A percentile compares a stretch with the other conserved stretches of the same genome.
Evolutionary conservation across 2,888 invertebrate genomes (phyloP).

Genomic region (Drosophila mayaguana): DNA sequence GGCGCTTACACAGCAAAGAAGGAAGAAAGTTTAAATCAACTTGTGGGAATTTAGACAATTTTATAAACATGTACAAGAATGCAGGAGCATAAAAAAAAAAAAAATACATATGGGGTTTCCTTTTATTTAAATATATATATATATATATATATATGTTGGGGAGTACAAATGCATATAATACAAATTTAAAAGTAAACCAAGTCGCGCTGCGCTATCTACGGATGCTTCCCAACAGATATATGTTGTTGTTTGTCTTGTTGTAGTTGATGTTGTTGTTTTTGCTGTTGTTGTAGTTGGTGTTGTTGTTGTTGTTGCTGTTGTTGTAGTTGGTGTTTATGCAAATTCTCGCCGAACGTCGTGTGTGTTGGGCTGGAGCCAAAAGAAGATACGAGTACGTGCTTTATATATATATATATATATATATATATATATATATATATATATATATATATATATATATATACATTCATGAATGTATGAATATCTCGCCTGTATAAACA

Average conservation of each 20-base stretch:
- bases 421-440: constrained; percentile 31
- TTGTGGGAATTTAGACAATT: constrained; percentile 82
- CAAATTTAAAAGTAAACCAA: constrained; percentile 80
- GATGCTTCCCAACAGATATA: constrained; percentile 46
- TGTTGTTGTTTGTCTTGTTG: too few species aligned
- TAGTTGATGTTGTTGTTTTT: constrained; percentile 8
- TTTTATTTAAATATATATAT: not conserved
- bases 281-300: constrained; percentile 48
- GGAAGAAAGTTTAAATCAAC: constrained; percentile 81
- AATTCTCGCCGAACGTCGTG: constrained; percentile 59
- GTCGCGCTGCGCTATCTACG: constrained; percentile 70
- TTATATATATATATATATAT: constrained; percentile 42
- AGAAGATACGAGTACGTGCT: constrained; percentile 66
- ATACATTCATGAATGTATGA: constrained; percentile 77
- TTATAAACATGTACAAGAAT: constrained; percentile 74
- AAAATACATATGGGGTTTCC: constrained; percentile 23
- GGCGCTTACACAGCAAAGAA: constrained; percentile 39
- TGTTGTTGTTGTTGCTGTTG: constrained; percentile 11
- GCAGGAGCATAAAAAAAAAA: constrained; percentile 26
- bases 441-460: constrained; percentile 18
- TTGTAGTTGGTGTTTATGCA: constrained; percentile 61
- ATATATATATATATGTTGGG: constrained; percentile 3
- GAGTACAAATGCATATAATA: constrained; percentile 65
- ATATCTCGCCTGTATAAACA: constrained; percentile 75
- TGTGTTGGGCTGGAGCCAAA: constrained; percentile 71